A percentile compares a stretch with the other conserved stretches of the same genome.
phyloP scores from a whole-genome alignment of 2,113 vertebrate genomes.

The Ophthalmolycus amberensis region DNA sequence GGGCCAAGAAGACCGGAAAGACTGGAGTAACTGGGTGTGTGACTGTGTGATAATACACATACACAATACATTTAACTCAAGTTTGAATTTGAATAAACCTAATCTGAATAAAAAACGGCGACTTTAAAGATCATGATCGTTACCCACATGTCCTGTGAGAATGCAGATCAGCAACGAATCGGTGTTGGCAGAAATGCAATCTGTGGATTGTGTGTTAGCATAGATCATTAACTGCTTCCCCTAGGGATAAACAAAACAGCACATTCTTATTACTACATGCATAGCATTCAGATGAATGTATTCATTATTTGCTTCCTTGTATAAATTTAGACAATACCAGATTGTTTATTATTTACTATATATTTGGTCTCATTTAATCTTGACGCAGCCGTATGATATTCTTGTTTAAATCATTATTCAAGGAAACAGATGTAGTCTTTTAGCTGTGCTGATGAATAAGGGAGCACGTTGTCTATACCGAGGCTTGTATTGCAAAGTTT shows the following conservation, averaged over 20 bases:
- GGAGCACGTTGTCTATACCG: neutral
- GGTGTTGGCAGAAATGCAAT: slow-evolving; percentile 34
- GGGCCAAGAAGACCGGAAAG: neutral
- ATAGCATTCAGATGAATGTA: slow-evolving; percentile 11
- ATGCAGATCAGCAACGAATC: slow-evolving; percentile 26
- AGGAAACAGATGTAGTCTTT: neutral
- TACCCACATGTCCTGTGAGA: slow-evolving; percentile 19
- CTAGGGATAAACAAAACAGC: slow-evolving; percentile 42
- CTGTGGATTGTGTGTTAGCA: slow-evolving; percentile 34
- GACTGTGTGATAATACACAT: neutral
- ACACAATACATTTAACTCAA: neutral
- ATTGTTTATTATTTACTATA: slow-evolving; percentile 19
- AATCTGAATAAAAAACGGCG: neutral
- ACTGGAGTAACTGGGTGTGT: neutral
- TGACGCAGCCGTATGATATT: slow-evolving; percentile 1
- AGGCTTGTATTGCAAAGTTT: slow-evolving; percentile 2
- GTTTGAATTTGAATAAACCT: slow-evolving; percentile 1
- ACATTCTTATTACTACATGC: slow-evolving; percentile 23
- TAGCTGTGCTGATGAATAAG: slow-evolving; percentile 14
- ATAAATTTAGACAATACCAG: slow-evolving; percentile 3
- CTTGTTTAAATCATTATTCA: slow-evolving; percentile 16
- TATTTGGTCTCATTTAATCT: slow-evolving; percentile 12
- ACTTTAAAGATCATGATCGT: slow-evolving; percentile 15
- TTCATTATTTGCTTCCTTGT: slow-evolving; percentile 25
- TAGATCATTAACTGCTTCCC: slow-evolving; percentile 57